Evolutionary conservation across 2,113 vertebrate species (phyloP).

Genomic region (Saccopteryx leptura): DNA sequence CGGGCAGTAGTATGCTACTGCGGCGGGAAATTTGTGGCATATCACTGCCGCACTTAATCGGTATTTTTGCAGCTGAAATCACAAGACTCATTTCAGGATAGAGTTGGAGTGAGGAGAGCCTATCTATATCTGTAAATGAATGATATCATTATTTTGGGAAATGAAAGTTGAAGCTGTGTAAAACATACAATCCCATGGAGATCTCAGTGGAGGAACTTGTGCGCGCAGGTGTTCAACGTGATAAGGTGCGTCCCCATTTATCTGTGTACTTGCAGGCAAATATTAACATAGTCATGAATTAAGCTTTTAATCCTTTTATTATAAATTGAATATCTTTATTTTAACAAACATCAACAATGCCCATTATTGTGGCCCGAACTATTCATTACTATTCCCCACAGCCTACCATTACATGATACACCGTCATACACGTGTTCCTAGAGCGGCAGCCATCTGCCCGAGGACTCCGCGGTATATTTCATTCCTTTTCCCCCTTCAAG

Average conservation of each 20-base stretch:
- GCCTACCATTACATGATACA: slow-evolving; percentile 91
- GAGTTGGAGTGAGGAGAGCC: slow-evolving; percentile 88
- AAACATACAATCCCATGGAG: slow-evolving; percentile 92
- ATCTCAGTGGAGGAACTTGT: slow-evolving; percentile 92
- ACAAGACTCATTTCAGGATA: slow-evolving; percentile 88
- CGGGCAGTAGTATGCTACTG: slow-evolving; percentile 74
- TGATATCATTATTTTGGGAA: slow-evolving; percentile 94
- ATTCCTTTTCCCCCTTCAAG: slow-evolving; percentile 80
- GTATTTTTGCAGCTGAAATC: slow-evolving; percentile 86
- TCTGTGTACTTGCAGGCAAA: slow-evolving; percentile 94
- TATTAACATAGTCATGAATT: slow-evolving; percentile 97
- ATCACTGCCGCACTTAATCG: slow-evolving; percentile 89
- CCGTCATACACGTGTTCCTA: slow-evolving; percentile 90
- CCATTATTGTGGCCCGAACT: slow-evolving; percentile 90
- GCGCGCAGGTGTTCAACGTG: slow-evolving; percentile 93
- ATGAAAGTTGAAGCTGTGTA: slow-evolving; percentile 93
- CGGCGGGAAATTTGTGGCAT: slow-evolving; percentile 66
- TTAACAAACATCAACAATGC: slow-evolving; percentile 95
- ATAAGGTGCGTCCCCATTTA: slow-evolving; percentile 95
- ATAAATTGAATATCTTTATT: slow-evolving; percentile 98
- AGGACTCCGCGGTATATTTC: slow-evolving; percentile 84
- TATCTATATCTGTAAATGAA: slow-evolving; percentile 93
- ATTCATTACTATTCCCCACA: slow-evolving; percentile 92
- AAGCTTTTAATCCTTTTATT: slow-evolving; percentile 96
- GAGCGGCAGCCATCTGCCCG: slow-evolving; percentile 88